A percentile compares a stretch with the other conserved stretches of the same genome.
phyloP scores from a whole-genome alignment of 53 echinoderm and acorn worm genomes.

The Antedon mediterranea region DNA sequence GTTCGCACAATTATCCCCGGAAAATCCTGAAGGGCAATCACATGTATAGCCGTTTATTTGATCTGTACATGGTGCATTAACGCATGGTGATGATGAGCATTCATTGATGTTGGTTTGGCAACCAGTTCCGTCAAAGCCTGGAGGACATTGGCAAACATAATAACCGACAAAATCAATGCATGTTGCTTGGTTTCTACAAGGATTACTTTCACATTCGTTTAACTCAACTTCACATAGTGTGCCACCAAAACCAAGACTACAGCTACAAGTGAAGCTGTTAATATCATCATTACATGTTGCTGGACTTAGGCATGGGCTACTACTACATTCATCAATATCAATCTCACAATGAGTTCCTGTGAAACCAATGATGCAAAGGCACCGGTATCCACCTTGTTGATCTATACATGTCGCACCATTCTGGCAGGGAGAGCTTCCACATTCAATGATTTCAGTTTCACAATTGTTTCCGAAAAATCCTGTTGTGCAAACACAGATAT shows the following conservation, averaged over 20 bases:
- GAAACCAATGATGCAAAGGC: constrained; percentile 24
- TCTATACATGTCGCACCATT: constrained; percentile 26
- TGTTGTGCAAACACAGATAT: constrained; percentile 10
- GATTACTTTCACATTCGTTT: constrained; percentile 54
- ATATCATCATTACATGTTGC: constrained; percentile 51
- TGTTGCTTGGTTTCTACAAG: constrained; percentile 47
- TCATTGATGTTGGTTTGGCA: constrained; percentile 69
- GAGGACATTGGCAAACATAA: constrained; percentile 41
- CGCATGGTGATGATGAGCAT: constrained; percentile 3
- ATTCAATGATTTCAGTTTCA: constrained; percentile 29
- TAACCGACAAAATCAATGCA: constrained; percentile 38
- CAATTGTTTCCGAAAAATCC: constrained; percentile 27
- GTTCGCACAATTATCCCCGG: constrained; percentile 9
- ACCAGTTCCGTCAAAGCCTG: constrained; percentile 40
- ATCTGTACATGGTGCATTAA: background rate
- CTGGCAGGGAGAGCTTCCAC: constrained; percentile 25
- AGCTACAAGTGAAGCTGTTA: constrained; percentile 39
- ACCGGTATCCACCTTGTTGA: constrained; percentile 15
- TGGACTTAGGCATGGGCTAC: constrained; percentile 46
- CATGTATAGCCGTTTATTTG: constrained; percentile 27
- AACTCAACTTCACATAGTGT: constrained; percentile 51
- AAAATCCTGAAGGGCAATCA: constrained; percentile 27
- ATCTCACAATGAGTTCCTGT: constrained; percentile 52
- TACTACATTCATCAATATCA: constrained; percentile 55
- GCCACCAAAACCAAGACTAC: constrained; percentile 52